A percentile compares a stretch with the other conserved stretches of the same genome.
phyloP scores from a whole-genome alignment of 2,113 vertebrate species.

The Ptychochromis oligacanthus region DNA sequence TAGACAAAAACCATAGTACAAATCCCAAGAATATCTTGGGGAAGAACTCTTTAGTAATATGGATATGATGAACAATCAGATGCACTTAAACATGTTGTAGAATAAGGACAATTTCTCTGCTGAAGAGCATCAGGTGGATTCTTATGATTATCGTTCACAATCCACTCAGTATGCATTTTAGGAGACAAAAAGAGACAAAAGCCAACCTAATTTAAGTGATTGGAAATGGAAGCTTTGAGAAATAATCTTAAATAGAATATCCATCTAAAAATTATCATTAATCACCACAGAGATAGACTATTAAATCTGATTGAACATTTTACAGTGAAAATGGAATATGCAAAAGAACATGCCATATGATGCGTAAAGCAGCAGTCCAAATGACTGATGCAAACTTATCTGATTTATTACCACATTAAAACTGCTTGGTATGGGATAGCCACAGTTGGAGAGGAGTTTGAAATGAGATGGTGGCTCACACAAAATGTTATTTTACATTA shows the following conservation, averaged over 20 bases:
- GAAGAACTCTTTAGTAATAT: not conserved
- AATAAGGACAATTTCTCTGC: not conserved
- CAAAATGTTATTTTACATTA: not conserved
- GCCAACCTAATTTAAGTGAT: slow-evolving; percentile 19
- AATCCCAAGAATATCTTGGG: not conserved
- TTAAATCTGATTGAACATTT: slow-evolving; percentile 41
- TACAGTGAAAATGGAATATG: slow-evolving; percentile 41
- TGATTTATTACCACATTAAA: slow-evolving; percentile 46
- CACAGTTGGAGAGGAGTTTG: not conserved
- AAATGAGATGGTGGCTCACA: not conserved
- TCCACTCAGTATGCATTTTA: not conserved
- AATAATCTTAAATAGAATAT: slow-evolving; percentile 8
- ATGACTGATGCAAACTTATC: slow-evolving; percentile 47
- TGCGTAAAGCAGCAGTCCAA: slow-evolving; percentile 29
- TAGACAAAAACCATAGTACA: not conserved
- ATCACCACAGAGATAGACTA: slow-evolving; percentile 29
- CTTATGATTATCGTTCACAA: not conserved
- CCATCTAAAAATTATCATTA: slow-evolving; percentile 32
- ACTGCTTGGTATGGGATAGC: slow-evolving; percentile 6
- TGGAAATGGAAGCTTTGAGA: not conserved
- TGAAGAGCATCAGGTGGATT: slow-evolving; percentile 10
- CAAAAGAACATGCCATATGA: slow-evolving; percentile 26
- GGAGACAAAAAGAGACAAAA: not conserved
- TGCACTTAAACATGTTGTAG: not conserved
- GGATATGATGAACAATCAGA: not conserved